Base-by-base conservation (phyloP, 2,888 invertebrate species). In the Agrotis puta region DNA sequence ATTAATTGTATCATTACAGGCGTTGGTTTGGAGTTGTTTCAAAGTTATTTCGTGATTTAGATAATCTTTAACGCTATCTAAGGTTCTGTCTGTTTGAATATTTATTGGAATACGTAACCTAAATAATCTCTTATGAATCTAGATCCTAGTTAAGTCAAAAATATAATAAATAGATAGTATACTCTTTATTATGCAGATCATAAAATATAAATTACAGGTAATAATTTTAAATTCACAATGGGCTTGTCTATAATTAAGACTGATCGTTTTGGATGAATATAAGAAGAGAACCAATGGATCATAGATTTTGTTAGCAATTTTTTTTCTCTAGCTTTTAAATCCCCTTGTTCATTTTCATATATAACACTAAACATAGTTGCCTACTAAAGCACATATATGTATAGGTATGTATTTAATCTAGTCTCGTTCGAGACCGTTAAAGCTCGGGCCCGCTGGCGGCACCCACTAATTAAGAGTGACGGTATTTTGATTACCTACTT, bases 401-500 rank as follows among this genome's bases (percentile, higher is more conserved):
- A 57, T 64, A 67, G 54, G 48, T 67, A 79, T 56, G 57, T 54
- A 78, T 73, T 20, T 64, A 73, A 68, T 72, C 57, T 67, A 73
- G 79, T 73, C 82, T 78, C 50, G 79, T 72, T 68, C 74, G 53
- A 70, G 76, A 73, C 88, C 84, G 88, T 87, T 88, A 88, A 82
- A 75, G 70, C 79, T 69, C 79, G 84, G 82, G 84, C 86, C 86
- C 88, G 88, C 86, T 90, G 85, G 85, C 87, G 87, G 90, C 91
- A 91, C 90, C 91, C 89, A 84, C 86, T 94, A 94, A 94, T 94
- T 92, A 94, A 93, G 92, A 94, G 90, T 92, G 94, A 94, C 94
- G 92, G 94, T 88, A 94, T 94, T 93, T 94, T 93, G 93, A 94
- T 94, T 93, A 92, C 92, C 92, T 94, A 91, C 90, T 95, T 94